Conservation (phyloP, 2,797 vertebrate genomes). For the Tenualosa thibaudeaui region DNA sequence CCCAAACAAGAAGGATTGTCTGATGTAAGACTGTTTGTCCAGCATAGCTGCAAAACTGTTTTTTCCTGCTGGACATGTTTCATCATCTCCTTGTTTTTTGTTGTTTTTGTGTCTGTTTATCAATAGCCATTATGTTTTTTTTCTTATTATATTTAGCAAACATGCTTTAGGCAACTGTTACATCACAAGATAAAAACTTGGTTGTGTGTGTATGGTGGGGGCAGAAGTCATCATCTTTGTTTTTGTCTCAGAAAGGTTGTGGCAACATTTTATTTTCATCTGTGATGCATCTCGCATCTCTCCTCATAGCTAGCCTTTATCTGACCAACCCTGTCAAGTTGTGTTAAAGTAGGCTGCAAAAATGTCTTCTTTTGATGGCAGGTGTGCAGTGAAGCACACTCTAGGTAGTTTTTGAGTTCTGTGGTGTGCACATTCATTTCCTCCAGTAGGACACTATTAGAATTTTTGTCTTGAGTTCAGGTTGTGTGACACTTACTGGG, state of each 20-base stretch:
- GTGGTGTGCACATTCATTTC: not conserved
- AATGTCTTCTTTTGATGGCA: not conserved
- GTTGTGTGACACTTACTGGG: not conserved
- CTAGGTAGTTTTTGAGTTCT: not conserved
- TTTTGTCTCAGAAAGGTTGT: conserved; percentile 1
- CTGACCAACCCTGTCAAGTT: not conserved
- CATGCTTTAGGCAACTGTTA: conserved; percentile 22
- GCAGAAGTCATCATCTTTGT: not conserved
- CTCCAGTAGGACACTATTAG: not conserved
- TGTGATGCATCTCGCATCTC: not conserved
- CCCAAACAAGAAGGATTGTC: not conserved
- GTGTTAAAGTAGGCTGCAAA: not conserved
- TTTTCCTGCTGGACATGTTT: conserved; percentile 1
- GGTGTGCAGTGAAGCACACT: not conserved
- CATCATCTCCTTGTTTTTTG: conserved; percentile 19
- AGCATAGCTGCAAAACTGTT: not conserved
- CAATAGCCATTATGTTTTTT: conserved; percentile 12
- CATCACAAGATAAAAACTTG: not conserved
- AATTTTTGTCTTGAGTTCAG: not conserved
- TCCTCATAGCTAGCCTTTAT: not conserved
- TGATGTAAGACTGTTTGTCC: conserved; percentile 11
- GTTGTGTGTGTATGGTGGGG: not conserved
- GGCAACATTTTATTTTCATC: not conserved
- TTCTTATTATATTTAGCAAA: not conserved
- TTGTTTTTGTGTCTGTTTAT: conserved; percentile 15